A percentile compares a stretch with the other conserved stretches of the same genome.
phyloP scores from a whole-genome alignment of 2,797 vertebrate genomes.

The Lateolabrax maculatus region DNA sequence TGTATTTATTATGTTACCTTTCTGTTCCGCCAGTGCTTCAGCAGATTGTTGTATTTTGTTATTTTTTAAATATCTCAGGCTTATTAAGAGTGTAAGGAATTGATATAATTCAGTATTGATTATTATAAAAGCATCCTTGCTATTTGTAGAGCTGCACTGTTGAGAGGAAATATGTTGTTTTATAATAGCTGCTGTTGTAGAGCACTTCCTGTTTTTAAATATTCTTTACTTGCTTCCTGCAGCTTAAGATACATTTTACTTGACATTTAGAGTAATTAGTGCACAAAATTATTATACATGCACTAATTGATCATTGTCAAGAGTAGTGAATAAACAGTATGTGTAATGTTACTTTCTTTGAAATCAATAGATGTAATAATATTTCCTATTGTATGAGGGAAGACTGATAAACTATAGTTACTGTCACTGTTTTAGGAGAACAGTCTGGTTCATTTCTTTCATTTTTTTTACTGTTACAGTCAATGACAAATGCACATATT shows the following conservation, averaged over 20 bases:
- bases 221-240: constrained; percentile 57
- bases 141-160: constrained; percentile 43
- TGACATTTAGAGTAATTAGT: constrained; percentile 49
- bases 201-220: constrained; percentile 58
- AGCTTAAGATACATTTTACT: constrained; percentile 59
- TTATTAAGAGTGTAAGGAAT: constrained; percentile 54
- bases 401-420: constrained; percentile 34
- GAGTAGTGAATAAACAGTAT: constrained; percentile 49
- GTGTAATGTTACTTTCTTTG: constrained; percentile 54
- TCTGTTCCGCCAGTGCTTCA: constrained; percentile 39
- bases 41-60: constrained; percentile 34
- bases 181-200: constrained; percentile 55
- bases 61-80: constrained; percentile 65
- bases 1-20: constrained; percentile 40
- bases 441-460: not conserved
- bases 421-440: constrained; percentile 43
- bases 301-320: constrained; percentile 41
- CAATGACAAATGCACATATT: constrained; percentile 45
- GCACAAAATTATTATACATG: constrained; percentile 43
- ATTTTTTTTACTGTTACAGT: constrained; percentile 59
- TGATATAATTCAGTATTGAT: constrained; percentile 45
- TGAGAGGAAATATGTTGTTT: constrained; percentile 45
- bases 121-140: constrained; percentile 27
- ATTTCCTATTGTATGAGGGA: constrained; percentile 48
- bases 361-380: constrained; percentile 47